Percentiles rank a stretch among this genome's conserved stretches.
Conservation (phyloP, 2,113 vertebrate genomes). For the Syngnathus typhle region DNA sequence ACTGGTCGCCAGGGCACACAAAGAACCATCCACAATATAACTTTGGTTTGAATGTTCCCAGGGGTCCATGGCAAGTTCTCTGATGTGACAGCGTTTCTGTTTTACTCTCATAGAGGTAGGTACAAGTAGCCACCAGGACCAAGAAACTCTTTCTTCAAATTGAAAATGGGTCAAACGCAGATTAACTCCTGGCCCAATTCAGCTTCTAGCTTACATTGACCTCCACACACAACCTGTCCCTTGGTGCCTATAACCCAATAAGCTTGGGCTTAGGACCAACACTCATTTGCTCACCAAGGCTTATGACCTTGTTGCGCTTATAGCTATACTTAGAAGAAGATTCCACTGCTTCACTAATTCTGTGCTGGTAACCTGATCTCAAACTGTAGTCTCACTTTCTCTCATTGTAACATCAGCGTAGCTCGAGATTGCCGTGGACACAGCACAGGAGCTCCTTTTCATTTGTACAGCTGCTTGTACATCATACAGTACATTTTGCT, state of each 20-base stretch:
- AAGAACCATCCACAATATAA: neutral
- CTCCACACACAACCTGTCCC: slow-evolving; percentile 39
- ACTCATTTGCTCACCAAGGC: slow-evolving; percentile 36
- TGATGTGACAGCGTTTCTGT: neutral
- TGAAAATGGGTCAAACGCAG: slow-evolving; percentile 46
- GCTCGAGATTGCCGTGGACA: neutral
- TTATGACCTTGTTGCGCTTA: slow-evolving; percentile 19
- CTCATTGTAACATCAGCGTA: neutral
- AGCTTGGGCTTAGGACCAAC: slow-evolving; percentile 50
- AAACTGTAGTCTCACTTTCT: neutral
- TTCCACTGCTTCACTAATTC: slow-evolving; percentile 32
- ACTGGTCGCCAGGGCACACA: too few relatives aligned
- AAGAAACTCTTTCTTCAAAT: slow-evolving; percentile 19
- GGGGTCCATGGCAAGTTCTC: neutral
- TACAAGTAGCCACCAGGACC: slow-evolving; percentile 4
- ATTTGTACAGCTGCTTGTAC: neutral
- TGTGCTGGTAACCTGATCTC: slow-evolving; percentile 16
- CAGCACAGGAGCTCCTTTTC: neutral
- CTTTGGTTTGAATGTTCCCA: neutral
- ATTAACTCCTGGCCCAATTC: slow-evolving; percentile 49
- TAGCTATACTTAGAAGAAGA: slow-evolving; percentile 23
- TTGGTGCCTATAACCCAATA: slow-evolving; percentile 32
- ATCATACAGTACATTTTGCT: neutral
- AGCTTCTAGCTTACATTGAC: slow-evolving; percentile 32
- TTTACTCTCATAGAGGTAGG: neutral